Percentiles rank a stretch among this genome's conserved stretches.
phyloP scores from a whole-genome alignment of 2,797 vertebrate species.

The Thalassophryne amazonica region DNA sequence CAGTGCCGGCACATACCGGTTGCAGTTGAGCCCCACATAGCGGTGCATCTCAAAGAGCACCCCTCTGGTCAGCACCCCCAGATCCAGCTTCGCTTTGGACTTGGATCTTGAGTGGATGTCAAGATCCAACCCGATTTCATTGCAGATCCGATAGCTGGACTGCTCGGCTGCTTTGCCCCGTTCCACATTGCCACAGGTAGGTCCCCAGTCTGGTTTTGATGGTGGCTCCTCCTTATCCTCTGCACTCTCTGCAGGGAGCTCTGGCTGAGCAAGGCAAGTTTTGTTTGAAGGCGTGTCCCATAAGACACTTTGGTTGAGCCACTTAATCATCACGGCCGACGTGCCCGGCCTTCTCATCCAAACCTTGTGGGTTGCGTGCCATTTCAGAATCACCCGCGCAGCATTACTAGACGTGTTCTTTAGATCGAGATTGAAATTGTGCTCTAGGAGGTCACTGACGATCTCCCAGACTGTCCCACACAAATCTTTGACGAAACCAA shows the following conservation, averaged over 20 bases:
- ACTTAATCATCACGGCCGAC: neutral
- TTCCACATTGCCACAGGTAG: too few species aligned
- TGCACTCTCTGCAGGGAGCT: too few species aligned
- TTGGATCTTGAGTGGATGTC: neutral
- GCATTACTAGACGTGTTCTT: neutral
- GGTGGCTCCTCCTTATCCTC: too few species aligned
- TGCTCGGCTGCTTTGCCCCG: too few species aligned
- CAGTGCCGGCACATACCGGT: constrained; percentile 19
- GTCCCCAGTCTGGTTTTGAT: too few species aligned
- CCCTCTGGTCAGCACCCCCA: constrained; percentile 17
- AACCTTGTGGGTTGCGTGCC: neutral
- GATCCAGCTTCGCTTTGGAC: constrained; percentile 14
- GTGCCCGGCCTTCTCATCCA: neutral
- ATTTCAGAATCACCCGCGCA: neutral
- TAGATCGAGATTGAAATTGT: constrained; percentile 39
- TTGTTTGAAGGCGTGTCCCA: neutral
- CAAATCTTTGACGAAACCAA: constrained; percentile 11
- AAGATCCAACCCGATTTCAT: constrained; percentile 20
- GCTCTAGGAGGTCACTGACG: constrained; percentile 27
- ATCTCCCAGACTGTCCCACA: neutral
- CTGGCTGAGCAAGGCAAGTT: neutral
- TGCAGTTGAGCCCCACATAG: constrained; percentile 6
- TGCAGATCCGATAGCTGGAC: constrained; percentile 5
- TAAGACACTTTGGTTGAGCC: neutral
- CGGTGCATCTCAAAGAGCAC: constrained; percentile 40